Conservation (phyloP, 1,140 invertebrate genomes). For the Argopecten irradians region DNA sequence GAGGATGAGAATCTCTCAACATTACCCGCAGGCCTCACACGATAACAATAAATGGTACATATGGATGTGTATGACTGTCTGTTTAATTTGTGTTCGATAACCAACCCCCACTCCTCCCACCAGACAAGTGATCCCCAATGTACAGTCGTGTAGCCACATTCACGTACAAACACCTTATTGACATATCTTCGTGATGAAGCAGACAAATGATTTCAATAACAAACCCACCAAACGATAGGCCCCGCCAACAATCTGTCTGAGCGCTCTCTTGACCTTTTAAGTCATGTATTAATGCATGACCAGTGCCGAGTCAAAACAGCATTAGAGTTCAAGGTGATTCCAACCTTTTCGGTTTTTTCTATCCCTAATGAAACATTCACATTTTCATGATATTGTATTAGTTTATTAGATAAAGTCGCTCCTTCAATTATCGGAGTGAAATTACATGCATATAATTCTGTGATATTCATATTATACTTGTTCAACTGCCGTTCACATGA, state of each 20-base stretch:
- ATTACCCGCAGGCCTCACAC: neutral
- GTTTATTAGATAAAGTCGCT: too few species aligned
- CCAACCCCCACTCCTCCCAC: neutral
- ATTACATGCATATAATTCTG: too few species aligned
- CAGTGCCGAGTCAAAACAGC: neutral
- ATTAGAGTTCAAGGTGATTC: neutral
- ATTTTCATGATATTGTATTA: too few species aligned
- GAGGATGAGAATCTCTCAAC: too few species aligned
- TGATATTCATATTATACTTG: too few species aligned
- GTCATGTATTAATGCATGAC: neutral
- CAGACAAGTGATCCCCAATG: neutral
- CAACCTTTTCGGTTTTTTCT: too few species aligned
- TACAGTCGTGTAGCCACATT: conserved; percentile 3
- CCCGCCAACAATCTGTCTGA: neutral
- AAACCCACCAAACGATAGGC: neutral
- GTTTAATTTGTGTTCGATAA: neutral
- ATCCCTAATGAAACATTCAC: too few species aligned
- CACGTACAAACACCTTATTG: neutral
- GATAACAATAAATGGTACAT: neutral
- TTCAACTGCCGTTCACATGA: too few species aligned
- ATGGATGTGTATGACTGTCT: neutral
- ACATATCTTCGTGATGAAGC: neutral
- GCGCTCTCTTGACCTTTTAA: neutral
- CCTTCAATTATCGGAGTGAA: too few species aligned
- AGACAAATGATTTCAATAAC: neutral